phyloP scores from a whole-genome alignment of 2,888 invertebrate genomes.

The Cataglyphis albicans region DNA sequence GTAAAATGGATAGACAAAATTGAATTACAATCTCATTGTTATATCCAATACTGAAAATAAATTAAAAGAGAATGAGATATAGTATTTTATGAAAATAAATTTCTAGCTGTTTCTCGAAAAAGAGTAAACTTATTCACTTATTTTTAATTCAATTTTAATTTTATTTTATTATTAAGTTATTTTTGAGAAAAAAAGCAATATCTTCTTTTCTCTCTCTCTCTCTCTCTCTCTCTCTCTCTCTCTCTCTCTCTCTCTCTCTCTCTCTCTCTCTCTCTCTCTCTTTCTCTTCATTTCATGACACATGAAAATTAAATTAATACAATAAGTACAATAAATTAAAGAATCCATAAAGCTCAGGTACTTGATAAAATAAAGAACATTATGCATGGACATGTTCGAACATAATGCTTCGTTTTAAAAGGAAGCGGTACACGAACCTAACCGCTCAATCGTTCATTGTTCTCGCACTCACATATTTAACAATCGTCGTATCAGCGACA shows the following conservation, averaged over 20 bases:
- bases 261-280: neutral
- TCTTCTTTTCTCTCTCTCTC: too few relatives aligned
- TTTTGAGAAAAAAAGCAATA: neutral
- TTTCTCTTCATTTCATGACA: neutral
- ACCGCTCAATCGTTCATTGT: constrained; percentile 51
- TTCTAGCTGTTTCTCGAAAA: constrained; percentile 24
- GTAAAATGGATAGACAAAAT: neutral
- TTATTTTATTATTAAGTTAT: constrained; percentile 8
- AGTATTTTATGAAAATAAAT: constrained; percentile 27
- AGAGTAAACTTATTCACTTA: neutral
- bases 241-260: neutral
- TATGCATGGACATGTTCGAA: neutral
- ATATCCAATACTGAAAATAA: neutral
- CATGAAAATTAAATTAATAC: neutral
- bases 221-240: too few relatives aligned
- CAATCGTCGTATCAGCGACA: constrained; percentile 48
- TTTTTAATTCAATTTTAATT: neutral
- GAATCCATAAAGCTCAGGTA: neutral
- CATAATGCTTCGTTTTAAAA: constrained; percentile 18
- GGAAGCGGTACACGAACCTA: constrained; percentile 1
- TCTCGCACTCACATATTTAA: constrained; percentile 36
- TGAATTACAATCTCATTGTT: constrained; percentile 12
- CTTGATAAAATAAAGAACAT: constrained; percentile 5
- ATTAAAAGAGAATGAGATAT: neutral
- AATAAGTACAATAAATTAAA: neutral